Evolutionary conservation across 2,113 vertebrate genomes (phyloP), one percentile per base, ranked within the genome.

Genomic region (Pithys albifrons): DNA sequence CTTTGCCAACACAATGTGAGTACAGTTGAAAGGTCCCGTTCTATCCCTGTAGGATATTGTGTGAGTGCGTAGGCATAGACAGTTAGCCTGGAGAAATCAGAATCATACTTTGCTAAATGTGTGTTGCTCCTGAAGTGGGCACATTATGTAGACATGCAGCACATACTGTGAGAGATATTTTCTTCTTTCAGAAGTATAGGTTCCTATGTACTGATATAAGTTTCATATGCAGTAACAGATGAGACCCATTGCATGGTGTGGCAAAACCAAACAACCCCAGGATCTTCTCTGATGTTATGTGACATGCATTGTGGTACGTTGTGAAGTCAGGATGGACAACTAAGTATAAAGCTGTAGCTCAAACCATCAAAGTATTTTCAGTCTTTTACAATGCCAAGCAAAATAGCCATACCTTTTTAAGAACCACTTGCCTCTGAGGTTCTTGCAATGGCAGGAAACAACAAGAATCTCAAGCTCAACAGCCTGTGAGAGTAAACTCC

Each of bases 371-470:
- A 72, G 28, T 58, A 52, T 45, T 92, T 90, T 75, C 24, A n/a
- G 14, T 64, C 14, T 67, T 76, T 87, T 72, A 31, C 41, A 84
- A 19, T 28, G 31, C 14, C 55, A 75, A 87, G 27, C 3, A 55
- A 84, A 84, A 39, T 7, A 71, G 14, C 55, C 77, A n/a, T 59
- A 20, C 12, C 7, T 51, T 80, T 76, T 71, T 31, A 81, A 71
- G 54, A 22, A 46, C 20, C 14, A 9, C 20, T 52, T 73, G 19
- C 48, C 48, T 81, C 57, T 22, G 11, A 87, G 33, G 33, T 75
- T 92, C 86, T 91, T 71, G 65, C 28, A 72, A 95, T 85, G 55
- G n/a, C 73, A 92, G 49, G 37, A 74, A 87, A 48, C 33, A 84
- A 48, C 14, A 71, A 67, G 48, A 89, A 91, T 78, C 64, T 67